These are phyloP conservation scores for Salvelinus namaycush DNA, from an alignment of 2,113 vertebrate genomes.

Conservation along the genomic window DNA sequence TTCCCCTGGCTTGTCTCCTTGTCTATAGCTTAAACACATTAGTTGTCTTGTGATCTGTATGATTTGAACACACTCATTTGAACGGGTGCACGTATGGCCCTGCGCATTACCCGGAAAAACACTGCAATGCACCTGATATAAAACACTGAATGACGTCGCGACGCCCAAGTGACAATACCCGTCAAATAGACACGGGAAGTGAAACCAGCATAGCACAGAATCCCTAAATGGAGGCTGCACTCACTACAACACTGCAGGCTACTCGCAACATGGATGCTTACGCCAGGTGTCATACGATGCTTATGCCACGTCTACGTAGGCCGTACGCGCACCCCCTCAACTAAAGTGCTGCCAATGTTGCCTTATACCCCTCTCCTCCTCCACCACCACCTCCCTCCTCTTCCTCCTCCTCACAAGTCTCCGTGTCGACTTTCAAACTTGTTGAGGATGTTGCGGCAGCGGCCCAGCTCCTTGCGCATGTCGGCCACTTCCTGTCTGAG, in stretches of 20 bases:
- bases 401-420: conserved; percentile 79
- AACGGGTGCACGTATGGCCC: background rate
- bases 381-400: background rate
- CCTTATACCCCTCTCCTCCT: conserved; percentile 41
- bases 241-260: too few relatives aligned
- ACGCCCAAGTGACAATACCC: background rate
- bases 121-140: background rate
- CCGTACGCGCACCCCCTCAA: conserved; percentile 42
- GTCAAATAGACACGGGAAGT: too few relatives aligned
- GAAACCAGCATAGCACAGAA: background rate
- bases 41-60: background rate
- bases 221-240: background rate
- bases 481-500: conserved; percentile 96
- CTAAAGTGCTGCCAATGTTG: conserved; percentile 69
- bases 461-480: conserved; percentile 93
- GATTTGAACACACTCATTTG: background rate
- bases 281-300: conserved; percentile 17
- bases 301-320: conserved; percentile 54
- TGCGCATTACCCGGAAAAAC: background rate
- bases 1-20: conserved; percentile 56
- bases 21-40: conserved; percentile 49
- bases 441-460: conserved; percentile 94
- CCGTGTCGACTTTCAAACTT: conserved; percentile 94
- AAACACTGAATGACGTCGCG: background rate
- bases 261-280: background rate